Evolutionary conservation across 2,113 vertebrate genomes (phyloP), one percentile per base, ranked within the genome.

Genomic region (Dendrocopos noguchii): DNA sequence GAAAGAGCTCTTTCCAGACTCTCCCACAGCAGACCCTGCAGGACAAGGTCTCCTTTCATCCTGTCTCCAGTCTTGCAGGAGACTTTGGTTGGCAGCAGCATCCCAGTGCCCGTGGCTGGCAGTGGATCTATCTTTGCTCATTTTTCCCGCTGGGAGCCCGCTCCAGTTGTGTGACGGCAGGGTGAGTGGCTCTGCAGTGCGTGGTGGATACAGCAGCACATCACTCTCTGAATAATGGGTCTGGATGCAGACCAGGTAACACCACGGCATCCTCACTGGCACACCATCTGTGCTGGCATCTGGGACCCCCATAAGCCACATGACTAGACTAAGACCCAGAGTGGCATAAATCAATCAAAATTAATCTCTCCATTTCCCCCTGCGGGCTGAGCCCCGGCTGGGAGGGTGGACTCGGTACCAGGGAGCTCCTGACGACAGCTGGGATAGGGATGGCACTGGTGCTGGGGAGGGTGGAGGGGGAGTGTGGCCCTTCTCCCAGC

Each of bases 361-460:
- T 31, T 47, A 31, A 67, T 44, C 19, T 56, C 52, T 91, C 0
- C 0, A 7, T 73, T 59, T 64, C 42, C 63, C 29, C 25, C 44
- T 39, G 33, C 0, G 2, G 21, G 9, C 50, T 76, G 52, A 3
- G 12, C 24, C n/a, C 4, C 0, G 1, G 39, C 28, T 47, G 46
- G 39, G 34, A 84, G 15, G 24, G 63, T 47, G 66, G 22, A 19
- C 47, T 93, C 19, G 6, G 21, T 6, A 74, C n/a, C 57, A 34
- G 46, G n/a, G 20, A 17, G 50, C 68, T 88, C 33, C 59, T 52
- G 28, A 31, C 1, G 5, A 9, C 0, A 1, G 27, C 3, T 4
- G 9, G 34, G 19, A 22, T 59, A 50, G 33, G 31, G 46, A n/a
- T 67, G n/a, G 21, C 3, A 1, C 27, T 65, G 56, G 9, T 28